Conservation (phyloP, 1,140 invertebrate species). For the Proctacanthus coquilletti region DNA sequence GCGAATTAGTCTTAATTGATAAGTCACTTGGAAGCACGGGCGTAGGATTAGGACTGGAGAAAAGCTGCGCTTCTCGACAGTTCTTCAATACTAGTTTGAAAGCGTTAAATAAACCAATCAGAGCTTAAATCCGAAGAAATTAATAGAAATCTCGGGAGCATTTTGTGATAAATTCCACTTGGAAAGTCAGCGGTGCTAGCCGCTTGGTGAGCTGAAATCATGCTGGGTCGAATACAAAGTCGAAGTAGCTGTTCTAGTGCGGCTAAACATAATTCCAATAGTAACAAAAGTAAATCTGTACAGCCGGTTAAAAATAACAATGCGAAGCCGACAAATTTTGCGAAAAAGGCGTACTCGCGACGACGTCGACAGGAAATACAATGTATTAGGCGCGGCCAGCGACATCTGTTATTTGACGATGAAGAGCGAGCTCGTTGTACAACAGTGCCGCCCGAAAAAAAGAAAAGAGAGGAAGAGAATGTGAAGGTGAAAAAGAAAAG, state of each 20-base stretch:
- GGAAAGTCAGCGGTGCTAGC: no score
- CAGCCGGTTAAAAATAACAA: neutral
- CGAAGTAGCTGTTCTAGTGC: no score
- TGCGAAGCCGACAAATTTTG: neutral
- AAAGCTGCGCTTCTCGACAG: no score
- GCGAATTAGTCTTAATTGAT: no score
- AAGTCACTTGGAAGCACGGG: no score
- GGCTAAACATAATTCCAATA: neutral
- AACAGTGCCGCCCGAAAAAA: neutral
- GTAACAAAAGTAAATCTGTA: neutral
- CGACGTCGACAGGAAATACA: neutral
- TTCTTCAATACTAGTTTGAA: neutral
- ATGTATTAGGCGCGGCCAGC: neutral
- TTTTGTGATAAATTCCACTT: no score
- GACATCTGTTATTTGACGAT: neutral
- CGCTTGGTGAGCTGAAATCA: no score
- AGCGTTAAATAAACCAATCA: neutral
- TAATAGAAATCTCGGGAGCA: no score
- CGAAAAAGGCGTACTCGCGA: neutral
- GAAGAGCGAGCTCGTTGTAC: no score
- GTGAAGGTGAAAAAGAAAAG: neutral
- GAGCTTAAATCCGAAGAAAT: no score
- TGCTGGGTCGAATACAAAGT: no score
- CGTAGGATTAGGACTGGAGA: no score
- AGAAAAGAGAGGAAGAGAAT: neutral